Base-by-base conservation (phyloP, 2,888 invertebrate genomes). In the Bellardia bayeri region DNA sequence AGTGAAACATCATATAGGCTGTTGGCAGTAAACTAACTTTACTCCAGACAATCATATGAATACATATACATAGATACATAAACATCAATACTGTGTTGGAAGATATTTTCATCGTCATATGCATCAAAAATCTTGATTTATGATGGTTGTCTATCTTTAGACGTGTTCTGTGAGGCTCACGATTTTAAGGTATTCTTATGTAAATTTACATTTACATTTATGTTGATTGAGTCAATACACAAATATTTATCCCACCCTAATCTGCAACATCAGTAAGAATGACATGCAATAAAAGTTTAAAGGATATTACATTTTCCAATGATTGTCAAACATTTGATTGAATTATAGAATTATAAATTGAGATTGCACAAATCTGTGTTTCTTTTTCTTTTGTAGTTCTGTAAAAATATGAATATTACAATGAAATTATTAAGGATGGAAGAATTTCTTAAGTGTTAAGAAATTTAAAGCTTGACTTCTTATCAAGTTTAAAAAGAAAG, bases 291-390 rank as follows among this genome's bases (percentile, higher is more conserved):
- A 14, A 14, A 14, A 61, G 14, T 61, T 61, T 7, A 37, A 61
- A 61, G 6, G 2, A 61, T 37, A 9, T 23, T 37, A 14, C n/a
- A 14, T 37, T 58, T 58, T 58, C 58, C 30, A 58, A 58, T 30
- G 58, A 58, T 58, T 58, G 58, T 58, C 11, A 30, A 58, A 30
- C 9, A 58, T 58, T 58, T 58, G 13, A 58, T 58, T 58, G 58
- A 61, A 61, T 61, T 61, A 14, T 3, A 2, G 9, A 56, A 56
- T 6, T 56, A 2, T 56, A 56, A 56, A 51, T 51, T 51, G n/a
- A n/a, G 51, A n/a, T 51, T 51, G 7, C 6, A 14, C 1, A 51
- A 51, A 49, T 49, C 9, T 13, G 14, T 14, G 49, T 49, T 51
- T 4, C 14, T 14, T n/a, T 14, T 8, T 45, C 9, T 42, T 42